Evolutionary conservation across 2,797 vertebrate species (phyloP).

Genomic region (Pangasius macronema): DNA sequence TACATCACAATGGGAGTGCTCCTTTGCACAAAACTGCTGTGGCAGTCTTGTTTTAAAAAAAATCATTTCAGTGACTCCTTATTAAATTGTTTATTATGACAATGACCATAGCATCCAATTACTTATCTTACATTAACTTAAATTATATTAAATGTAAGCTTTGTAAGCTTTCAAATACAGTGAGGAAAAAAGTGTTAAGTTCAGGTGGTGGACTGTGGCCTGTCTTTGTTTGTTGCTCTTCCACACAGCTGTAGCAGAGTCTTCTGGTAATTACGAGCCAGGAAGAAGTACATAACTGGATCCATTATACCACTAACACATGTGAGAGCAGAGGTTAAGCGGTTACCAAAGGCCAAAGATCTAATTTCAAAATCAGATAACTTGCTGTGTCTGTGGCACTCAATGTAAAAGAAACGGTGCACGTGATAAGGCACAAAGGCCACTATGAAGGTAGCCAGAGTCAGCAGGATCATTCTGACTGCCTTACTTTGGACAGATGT

Average conservation of each 20-base stretch:
- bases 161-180: not conserved
- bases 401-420: constrained; percentile 70
- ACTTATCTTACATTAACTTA: not conserved
- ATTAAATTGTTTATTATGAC: not conserved
- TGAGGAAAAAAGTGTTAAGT: not conserved
- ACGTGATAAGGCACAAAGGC: constrained; percentile 76
- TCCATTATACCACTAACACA: constrained; percentile 73
- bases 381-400: constrained; percentile 9
- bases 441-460: constrained; percentile 71
- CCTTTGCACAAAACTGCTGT: not conserved
- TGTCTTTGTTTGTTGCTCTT: constrained; percentile 36
- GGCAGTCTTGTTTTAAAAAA: not conserved
- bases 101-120: not conserved
- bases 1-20: not conserved
- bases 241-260: constrained; percentile 64
- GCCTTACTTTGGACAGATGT: constrained; percentile 65
- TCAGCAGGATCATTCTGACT: constrained; percentile 69
- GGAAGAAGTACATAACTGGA: constrained; percentile 77
- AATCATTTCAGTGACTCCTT: not conserved
- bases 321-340: constrained; percentile 74
- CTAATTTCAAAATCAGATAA: not conserved
- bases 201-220: constrained; percentile 26
- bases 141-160: not conserved
- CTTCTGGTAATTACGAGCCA: constrained; percentile 66
- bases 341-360: constrained; percentile 63